A percentile compares a stretch with the other conserved stretches of the same genome.
Conservation (phyloP, 2,797 vertebrate species). For the Sylvia borin region DNA sequence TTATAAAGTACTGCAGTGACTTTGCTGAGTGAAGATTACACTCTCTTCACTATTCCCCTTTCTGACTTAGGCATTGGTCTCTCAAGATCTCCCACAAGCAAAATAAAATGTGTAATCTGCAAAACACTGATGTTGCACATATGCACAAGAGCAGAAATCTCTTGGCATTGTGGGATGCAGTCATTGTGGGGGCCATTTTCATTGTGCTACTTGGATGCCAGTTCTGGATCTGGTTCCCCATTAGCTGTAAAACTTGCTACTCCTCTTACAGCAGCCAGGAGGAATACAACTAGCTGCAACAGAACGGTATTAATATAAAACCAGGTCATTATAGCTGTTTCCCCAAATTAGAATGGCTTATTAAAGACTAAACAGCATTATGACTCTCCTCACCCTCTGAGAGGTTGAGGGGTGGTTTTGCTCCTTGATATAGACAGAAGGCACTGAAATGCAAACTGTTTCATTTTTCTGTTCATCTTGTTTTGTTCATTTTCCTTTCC, state of each 20-base stretch:
- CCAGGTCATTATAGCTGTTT: background rate
- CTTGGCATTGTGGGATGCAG: background rate
- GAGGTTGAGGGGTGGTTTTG: background rate
- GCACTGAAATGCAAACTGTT: slow-evolving; percentile 45
- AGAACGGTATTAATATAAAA: background rate
- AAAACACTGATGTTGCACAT: background rate
- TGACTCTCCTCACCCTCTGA: background rate
- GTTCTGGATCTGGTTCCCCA: background rate
- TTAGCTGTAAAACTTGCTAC: background rate
- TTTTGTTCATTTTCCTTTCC: slow-evolving; percentile 35
- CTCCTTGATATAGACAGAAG: background rate
- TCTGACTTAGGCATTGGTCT: background rate
- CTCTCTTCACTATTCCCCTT: background rate
- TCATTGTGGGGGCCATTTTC: background rate
- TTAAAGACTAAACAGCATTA: background rate
- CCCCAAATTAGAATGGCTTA: background rate
- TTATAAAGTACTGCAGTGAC: background rate
- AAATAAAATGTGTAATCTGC: background rate
- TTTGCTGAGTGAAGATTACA: background rate
- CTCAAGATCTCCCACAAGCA: background rate
- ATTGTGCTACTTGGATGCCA: background rate
- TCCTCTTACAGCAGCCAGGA: background rate
- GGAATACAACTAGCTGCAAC: background rate
- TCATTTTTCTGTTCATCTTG: slow-evolving; percentile 29
- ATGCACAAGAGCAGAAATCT: background rate